Conservation (phyloP, 37 sponge, comb jelly and placozoan genomes). For the Ianthella basta region DNA sequence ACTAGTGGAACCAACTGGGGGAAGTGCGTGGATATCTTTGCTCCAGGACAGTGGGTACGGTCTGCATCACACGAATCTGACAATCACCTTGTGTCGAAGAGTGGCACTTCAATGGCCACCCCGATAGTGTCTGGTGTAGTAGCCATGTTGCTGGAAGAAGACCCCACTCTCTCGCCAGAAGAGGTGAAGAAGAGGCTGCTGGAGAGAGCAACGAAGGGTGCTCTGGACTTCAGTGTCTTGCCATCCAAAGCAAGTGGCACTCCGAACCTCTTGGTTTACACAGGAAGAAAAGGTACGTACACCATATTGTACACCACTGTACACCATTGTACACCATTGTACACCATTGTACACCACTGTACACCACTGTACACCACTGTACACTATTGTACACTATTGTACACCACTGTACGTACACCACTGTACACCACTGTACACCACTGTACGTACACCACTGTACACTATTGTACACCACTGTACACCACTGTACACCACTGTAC, state of each 20-base stretch:
- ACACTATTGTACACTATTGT: background rate
- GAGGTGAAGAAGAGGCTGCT: conserved; percentile 36
- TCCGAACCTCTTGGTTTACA: conserved; percentile 5
- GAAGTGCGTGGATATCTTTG: conserved; percentile 73
- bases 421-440: background rate
- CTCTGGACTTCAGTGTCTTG: conserved; percentile 2
- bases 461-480: background rate
- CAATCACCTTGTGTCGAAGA: conserved; percentile 17
- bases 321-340: background rate
- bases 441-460: background rate
- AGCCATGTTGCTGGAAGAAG: conserved; percentile 55
- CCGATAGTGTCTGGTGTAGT: conserved; percentile 67
- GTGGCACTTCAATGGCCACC: conserved; percentile 72
- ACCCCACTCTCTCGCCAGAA: conserved; percentile 58
- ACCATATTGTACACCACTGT: no score
- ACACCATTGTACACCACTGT: background rate
- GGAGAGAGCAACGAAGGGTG: conserved; percentile 19
- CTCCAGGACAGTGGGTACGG: conserved; percentile 58
- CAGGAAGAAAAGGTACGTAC: background rate
- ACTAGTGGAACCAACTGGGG: conserved; percentile 54
- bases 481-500: background rate
- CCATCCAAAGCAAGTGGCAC: background rate
- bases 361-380: background rate
- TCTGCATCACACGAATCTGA: conserved; percentile 53
- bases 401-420: background rate